These are phyloP conservation scores for Rhabditophanes sp. DNA, from an alignment of 2,888 invertebrate genomes.

Conservation along the genomic window DNA sequence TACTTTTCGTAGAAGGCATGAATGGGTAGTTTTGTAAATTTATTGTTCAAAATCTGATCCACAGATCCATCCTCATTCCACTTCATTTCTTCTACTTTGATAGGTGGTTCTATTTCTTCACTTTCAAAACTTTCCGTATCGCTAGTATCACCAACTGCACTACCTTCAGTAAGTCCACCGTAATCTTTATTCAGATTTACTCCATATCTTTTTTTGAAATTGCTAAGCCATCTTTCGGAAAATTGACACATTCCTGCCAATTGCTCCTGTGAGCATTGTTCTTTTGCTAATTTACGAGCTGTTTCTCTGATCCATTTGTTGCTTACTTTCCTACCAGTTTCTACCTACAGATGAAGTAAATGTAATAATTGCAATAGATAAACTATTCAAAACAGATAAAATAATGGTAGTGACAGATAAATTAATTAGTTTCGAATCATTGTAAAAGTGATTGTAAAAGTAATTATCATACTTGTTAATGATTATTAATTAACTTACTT, in stretches of 20 bases:
- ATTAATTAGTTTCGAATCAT: too few species aligned
- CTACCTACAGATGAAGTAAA: too few species aligned
- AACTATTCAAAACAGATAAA: too few species aligned
- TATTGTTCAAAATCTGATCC: conserved; percentile 11
- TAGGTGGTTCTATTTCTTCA: not conserved
- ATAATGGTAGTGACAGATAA: too few species aligned
- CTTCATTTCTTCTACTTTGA: not conserved
- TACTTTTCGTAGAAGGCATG: conserved; percentile 16
- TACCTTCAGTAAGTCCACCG: conserved; percentile 1
- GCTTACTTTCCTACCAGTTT: conserved; percentile 15
- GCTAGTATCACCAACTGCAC: not conserved
- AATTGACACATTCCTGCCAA: conserved; percentile 23
- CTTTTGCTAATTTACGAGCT: conserved; percentile 16
- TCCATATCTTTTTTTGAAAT: conserved; percentile 25
- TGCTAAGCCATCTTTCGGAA: conserved; percentile 28
- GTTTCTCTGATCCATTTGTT: conserved; percentile 31
- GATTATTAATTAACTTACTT: too few species aligned
- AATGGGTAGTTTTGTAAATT: conserved; percentile 15
- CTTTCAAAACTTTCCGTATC: not conserved
- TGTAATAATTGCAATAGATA: too few species aligned
- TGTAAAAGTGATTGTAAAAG: too few species aligned
- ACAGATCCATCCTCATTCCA: too few species aligned
- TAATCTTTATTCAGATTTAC: conserved; percentile 9
- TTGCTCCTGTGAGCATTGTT: conserved; percentile 11
- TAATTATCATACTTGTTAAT: too few species aligned